These are phyloP conservation scores for Eudyptes chrysolophus DNA, from an alignment of 2,113 vertebrate species.

Conservation along the genomic window DNA sequence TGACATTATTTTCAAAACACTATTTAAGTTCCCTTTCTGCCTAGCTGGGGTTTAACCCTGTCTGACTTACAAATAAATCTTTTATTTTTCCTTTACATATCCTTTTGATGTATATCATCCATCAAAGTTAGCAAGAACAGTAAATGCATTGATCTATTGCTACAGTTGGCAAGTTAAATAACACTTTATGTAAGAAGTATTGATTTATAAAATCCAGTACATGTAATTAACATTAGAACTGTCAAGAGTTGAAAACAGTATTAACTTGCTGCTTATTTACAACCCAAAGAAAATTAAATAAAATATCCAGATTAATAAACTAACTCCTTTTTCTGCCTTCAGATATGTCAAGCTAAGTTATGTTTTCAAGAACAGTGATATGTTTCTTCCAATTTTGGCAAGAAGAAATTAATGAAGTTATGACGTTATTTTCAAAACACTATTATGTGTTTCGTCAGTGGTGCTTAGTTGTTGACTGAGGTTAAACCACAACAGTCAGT, in stretches of 20 bases:
- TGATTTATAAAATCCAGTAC: slow-evolving; percentile 64
- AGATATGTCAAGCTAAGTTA: slow-evolving; percentile 2
- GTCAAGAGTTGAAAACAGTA: slow-evolving; percentile 58
- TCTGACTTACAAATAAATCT: slow-evolving; percentile 28
- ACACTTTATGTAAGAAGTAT: slow-evolving; percentile 52
- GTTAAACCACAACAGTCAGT: no score
- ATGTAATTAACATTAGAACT: slow-evolving; percentile 67
- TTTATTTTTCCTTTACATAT: slow-evolving; percentile 44
- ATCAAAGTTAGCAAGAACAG: slow-evolving; percentile 38
- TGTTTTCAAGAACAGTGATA: not conserved
- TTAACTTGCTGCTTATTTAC: slow-evolving; percentile 64
- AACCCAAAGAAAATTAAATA: slow-evolving; percentile 56
- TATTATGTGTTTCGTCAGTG: not conserved
- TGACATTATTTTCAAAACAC: not conserved
- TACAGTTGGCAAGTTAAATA: slow-evolving; percentile 58
- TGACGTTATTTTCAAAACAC: no score
- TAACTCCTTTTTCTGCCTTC: slow-evolving; percentile 17
- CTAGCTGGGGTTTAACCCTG: slow-evolving; percentile 32
- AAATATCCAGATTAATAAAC: slow-evolving; percentile 50
- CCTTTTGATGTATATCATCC: slow-evolving; percentile 42
- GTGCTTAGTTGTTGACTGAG: no score
- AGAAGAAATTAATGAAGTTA: not conserved
- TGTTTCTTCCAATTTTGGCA: slow-evolving; percentile 25
- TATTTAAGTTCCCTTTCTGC: not conserved
- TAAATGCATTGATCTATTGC: slow-evolving; percentile 62